phyloP scores from a whole-genome alignment of 2,797 vertebrate species.

The Gambusia yucatana region DNA sequence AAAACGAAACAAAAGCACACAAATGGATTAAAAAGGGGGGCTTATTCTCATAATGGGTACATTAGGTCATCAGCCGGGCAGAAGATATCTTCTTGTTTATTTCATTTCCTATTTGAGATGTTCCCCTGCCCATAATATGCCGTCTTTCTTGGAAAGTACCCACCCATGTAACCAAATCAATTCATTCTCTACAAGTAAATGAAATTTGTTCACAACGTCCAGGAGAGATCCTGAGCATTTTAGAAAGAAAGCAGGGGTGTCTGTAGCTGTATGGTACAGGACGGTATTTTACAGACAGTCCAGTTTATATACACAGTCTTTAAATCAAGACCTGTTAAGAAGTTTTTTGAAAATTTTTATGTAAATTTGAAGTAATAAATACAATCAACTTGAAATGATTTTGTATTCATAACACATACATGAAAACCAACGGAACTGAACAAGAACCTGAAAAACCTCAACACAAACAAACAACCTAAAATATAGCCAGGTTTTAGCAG shows the following conservation, averaged over 20 bases:
- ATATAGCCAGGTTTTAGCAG: no score
- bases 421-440: no score
- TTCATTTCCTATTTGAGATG: constrained; percentile 7
- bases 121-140: constrained; percentile 5
- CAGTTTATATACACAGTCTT: no score
- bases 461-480: no score
- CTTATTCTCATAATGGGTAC: neutral
- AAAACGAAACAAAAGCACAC: neutral
- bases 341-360: no score
- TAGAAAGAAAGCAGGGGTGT: neutral
- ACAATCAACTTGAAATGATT: no score
- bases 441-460: no score
- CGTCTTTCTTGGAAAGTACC: neutral
- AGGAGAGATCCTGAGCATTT: neutral
- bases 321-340: no score
- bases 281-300: neutral
- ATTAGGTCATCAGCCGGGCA: neutral
- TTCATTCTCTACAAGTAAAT: constrained; percentile 1
- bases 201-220: neutral
- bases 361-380: no score
- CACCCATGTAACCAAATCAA: constrained; percentile 10
- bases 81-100: constrained; percentile 3
- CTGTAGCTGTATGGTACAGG: neutral
- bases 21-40: neutral
- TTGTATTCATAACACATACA: no score